phyloP scores from a whole-genome alignment of 2,113 vertebrate genomes.

The Microcebus jonahi region DNA sequence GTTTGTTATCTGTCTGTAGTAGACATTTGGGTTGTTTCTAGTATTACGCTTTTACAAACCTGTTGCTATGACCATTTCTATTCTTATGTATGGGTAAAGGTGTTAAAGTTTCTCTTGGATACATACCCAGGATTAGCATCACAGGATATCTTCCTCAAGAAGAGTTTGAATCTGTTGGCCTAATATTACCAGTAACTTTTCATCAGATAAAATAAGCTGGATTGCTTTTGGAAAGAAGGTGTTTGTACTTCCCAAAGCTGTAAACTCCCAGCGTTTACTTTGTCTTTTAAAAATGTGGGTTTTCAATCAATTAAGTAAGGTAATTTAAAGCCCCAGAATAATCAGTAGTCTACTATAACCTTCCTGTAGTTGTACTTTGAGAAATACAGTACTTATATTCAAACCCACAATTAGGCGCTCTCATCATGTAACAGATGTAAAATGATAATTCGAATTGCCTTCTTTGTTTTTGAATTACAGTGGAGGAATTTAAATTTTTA shows the following conservation, averaged over 20 bases:
- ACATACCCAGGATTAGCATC: neutral
- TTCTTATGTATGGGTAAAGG: neutral
- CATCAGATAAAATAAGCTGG: neutral
- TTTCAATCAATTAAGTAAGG: neutral
- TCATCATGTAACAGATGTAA: neutral
- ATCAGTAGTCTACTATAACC: neutral
- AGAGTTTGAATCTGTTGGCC: neutral
- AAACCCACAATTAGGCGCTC: neutral
- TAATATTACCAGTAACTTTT: neutral
- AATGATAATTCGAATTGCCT: neutral
- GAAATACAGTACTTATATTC: neutral
- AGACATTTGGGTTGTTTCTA: constrained; percentile 6
- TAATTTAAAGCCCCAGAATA: neutral
- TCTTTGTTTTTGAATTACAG: neutral
- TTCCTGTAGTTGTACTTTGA: neutral
- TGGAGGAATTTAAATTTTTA: neutral
- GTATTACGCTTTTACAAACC: neutral
- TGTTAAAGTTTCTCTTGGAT: neutral
- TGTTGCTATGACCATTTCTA: neutral
- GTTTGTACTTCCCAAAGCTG: neutral
- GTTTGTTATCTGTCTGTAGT: neutral
- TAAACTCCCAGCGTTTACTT: neutral
- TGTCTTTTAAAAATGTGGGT: constrained; percentile 15
- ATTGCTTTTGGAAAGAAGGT: neutral
- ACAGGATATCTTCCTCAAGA: neutral